Conservation (phyloP, 2,113 vertebrate species). For the Trochalopteron elliotii region DNA sequence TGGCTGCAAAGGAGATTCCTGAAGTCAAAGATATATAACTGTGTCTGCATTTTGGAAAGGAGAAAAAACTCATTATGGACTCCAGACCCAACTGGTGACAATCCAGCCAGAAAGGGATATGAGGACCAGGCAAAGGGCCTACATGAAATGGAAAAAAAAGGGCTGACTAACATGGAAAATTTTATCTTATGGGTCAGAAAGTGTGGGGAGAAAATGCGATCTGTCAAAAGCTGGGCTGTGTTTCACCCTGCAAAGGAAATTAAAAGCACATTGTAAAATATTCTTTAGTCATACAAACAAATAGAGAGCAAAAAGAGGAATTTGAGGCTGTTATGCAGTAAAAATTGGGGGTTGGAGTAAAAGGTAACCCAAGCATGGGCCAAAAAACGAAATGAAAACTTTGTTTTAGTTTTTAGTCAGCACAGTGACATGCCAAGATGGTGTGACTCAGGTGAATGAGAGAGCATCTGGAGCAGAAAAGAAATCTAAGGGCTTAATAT, state of each 20-base stretch:
- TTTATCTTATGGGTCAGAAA: not conserved
- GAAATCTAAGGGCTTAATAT: not conserved
- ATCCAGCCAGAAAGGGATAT: not conserved
- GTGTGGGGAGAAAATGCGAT: not conserved
- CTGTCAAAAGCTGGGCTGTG: not conserved
- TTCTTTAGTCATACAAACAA: slow-evolving; percentile 17
- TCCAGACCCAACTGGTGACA: not conserved
- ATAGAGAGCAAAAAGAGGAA: not conserved
- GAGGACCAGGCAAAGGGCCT: not conserved
- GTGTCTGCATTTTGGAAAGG: not conserved
- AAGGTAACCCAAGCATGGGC: not conserved
- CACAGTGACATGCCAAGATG: not conserved
- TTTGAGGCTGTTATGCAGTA: not conserved
- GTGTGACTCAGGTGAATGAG: not conserved
- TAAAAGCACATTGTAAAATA: slow-evolving; percentile 32
- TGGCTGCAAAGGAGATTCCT: not conserved
- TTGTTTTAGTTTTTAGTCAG: not conserved
- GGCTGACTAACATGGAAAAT: slow-evolving; percentile 5
- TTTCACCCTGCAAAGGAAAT: slow-evolving; percentile 47
- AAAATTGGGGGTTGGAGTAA: not conserved
- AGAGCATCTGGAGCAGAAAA: not conserved
- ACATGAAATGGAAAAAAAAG: not conserved
- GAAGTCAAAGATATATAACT: not conserved
- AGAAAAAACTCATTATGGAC: not conserved
- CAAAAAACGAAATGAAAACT: not conserved